Evolutionary conservation across 1,140 invertebrate species (phyloP).

Genomic region (Carposina sasakii): DNA sequence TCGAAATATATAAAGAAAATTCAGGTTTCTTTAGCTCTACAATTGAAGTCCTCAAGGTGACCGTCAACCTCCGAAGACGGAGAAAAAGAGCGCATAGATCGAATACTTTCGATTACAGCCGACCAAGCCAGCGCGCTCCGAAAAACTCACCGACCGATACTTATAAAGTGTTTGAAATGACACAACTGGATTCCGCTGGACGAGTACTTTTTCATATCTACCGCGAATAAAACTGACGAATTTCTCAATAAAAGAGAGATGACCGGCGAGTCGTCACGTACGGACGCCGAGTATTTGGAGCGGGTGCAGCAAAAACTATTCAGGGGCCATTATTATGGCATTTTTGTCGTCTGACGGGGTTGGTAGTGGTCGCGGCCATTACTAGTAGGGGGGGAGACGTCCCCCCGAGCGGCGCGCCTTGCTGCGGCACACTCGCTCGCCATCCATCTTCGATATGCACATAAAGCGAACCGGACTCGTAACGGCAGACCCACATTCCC

Average conservation of each 20-base stretch:
- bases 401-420: constrained; percentile 22
- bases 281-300: constrained; percentile 62
- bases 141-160: constrained; percentile 64
- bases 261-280: constrained; percentile 66
- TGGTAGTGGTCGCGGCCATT: constrained; percentile 63
- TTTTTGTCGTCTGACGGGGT: constrained; percentile 71
- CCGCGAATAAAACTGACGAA: constrained; percentile 68
- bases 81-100: constrained; percentile 58
- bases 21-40: constrained; percentile 61
- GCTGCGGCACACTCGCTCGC: constrained; percentile 34
- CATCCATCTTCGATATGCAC: constrained; percentile 71
- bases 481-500: constrained; percentile 67
- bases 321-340: constrained; percentile 70
- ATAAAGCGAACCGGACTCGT: constrained; percentile 66
- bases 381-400: constrained; percentile 36
- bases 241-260: constrained; percentile 72
- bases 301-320: constrained; percentile 71
- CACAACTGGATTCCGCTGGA: constrained; percentile 68
- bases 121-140: constrained; percentile 51
- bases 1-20: too few species aligned
- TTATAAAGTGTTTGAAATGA: constrained; percentile 73
- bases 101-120: too few species aligned
- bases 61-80: constrained; percentile 47
- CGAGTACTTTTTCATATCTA: constrained; percentile 63
- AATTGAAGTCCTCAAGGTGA: constrained; percentile 68